These are phyloP conservation scores for Hylomyscus alleni DNA, from an alignment of 2,797 vertebrate genomes.

Conservation along the genomic window DNA sequence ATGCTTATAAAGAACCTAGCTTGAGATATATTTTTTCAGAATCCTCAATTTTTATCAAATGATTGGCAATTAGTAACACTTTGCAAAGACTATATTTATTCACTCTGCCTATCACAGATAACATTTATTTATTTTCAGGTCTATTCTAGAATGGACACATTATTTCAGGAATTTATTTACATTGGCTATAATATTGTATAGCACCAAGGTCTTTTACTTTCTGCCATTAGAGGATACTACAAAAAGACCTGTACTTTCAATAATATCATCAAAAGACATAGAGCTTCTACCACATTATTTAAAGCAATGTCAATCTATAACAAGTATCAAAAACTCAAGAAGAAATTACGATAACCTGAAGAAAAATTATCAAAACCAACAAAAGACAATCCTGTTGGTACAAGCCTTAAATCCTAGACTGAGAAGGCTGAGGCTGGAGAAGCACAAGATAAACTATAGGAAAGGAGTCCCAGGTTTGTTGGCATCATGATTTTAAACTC, in stretches of 20 bases:
- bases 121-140: neutral
- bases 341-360: neutral
- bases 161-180: neutral
- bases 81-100: neutral
- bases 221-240: no score
- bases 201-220: neutral
- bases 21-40: neutral
- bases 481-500: neutral
- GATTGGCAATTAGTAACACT: neutral
- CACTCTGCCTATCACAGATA: neutral
- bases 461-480: neutral
- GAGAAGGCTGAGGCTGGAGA: neutral
- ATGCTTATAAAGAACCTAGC: neutral
- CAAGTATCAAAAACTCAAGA: neutral
- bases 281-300: neutral
- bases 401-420: neutral
- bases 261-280: neutral
- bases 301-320: neutral
- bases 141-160: neutral
- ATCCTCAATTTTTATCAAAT: neutral
- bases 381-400: neutral
- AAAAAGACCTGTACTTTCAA: neutral
- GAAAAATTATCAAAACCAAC: neutral
- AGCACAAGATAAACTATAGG: neutral
- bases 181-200: neutral